Evolutionary conservation across 2,113 vertebrate species (phyloP).

Genomic region (Lampris incognitus): DNA sequence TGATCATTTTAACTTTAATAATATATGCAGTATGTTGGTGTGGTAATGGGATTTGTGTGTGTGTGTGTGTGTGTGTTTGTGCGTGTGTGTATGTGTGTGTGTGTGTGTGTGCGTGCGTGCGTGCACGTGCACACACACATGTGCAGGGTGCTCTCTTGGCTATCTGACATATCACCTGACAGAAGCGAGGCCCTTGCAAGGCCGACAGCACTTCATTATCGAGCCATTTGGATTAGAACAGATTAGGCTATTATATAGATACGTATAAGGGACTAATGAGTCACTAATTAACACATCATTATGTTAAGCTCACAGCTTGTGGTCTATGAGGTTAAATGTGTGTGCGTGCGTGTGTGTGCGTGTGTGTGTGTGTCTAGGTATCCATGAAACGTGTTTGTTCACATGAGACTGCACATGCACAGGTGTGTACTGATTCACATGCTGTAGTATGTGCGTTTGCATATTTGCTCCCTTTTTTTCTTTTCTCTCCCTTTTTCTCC

Average conservation of each 20-base stretch:
- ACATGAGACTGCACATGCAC: not conserved
- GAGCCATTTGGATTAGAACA: conserved; percentile 65
- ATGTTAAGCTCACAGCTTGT: conserved; percentile 36
- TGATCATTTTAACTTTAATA: not conserved
- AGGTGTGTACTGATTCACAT: not conserved
- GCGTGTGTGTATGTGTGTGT: conserved; percentile 3
- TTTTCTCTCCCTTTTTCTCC: not conserved
- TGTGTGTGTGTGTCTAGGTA: not conserved
- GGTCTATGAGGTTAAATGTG: conserved; percentile 14
- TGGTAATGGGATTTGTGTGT: conserved; percentile 1
- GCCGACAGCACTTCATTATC: conserved; percentile 58
- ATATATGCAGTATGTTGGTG: conserved; percentile 8
- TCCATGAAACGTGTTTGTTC: not conserved
- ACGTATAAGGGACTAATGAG: conserved; percentile 56
- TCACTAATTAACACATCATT: conserved; percentile 62
- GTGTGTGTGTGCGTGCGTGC: conserved; percentile 15
- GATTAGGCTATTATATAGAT: conserved; percentile 62
- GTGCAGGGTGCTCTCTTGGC: not conserved
- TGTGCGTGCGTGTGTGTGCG: not conserved
- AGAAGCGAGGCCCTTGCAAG: conserved; percentile 47
- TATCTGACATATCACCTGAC: conserved; percentile 58
- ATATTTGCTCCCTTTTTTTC: not conserved
- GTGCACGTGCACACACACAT: conserved; percentile 1
- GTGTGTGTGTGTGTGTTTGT: not conserved
- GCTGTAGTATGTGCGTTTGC: not conserved